phyloP scores from a whole-genome alignment of 2,797 vertebrate genomes.

The Halcyon badia region DNA sequence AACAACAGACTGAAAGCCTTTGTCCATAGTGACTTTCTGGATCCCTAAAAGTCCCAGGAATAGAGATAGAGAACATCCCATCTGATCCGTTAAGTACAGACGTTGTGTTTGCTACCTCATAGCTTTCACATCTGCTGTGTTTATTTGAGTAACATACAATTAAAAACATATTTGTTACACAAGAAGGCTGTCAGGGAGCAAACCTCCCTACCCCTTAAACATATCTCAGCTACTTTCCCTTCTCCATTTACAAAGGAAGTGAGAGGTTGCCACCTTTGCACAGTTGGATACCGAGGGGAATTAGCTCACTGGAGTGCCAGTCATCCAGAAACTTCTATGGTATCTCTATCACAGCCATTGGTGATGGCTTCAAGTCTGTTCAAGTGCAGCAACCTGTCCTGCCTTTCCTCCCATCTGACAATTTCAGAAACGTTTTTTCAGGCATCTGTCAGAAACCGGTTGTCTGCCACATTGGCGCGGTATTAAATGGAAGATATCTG shows the following conservation, averaged over 20 bases:
- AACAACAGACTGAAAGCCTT: neutral
- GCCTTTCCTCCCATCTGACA: neutral
- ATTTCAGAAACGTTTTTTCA: neutral
- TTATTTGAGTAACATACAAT: neutral
- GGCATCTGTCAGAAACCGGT: neutral
- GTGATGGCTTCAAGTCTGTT: neutral
- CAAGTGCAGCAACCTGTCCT: neutral
- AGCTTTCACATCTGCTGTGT: neutral
- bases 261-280: neutral
- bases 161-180: neutral
- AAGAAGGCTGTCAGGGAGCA: neutral
- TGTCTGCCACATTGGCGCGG: fast-evolving
- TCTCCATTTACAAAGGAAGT: neutral
- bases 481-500: neutral
- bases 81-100: neutral
- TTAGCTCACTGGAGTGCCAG: neutral
- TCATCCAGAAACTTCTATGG: neutral
- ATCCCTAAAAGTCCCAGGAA: neutral
- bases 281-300: neutral
- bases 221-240: neutral
- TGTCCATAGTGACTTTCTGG: neutral
- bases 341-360: neutral
- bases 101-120: neutral
- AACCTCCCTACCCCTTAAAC: neutral
- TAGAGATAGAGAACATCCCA: neutral